Evolutionary conservation across 1,140 invertebrate species (phyloP).

Genomic region (Himalopsyche phryganea): DNA sequence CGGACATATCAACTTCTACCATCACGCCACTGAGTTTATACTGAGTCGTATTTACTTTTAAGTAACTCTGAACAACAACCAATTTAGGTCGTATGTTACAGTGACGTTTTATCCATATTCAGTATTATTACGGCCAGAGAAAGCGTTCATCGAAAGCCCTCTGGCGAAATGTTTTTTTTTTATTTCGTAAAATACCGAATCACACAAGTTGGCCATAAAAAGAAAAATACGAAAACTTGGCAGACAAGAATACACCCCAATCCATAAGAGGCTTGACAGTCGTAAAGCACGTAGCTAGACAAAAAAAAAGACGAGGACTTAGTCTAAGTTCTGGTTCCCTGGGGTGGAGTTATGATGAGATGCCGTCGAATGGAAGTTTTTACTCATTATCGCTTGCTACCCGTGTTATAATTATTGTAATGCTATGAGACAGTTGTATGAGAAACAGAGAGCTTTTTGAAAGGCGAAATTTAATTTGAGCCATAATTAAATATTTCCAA

Average conservation of each 20-base stretch:
- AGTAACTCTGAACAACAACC: neutral
- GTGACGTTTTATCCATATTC: conserved; percentile 22
- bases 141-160: conserved; percentile 16
- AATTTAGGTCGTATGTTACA: conserved; percentile 4
- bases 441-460: too few relatives aligned
- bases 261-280: conserved; percentile 16
- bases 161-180: conserved; percentile 15
- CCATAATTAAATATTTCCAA: too few relatives aligned
- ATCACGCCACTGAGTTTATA: too few relatives aligned
- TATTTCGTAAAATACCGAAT: conserved; percentile 22
- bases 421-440: neutral
- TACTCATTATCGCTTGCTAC: conserved; percentile 16
- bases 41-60: too few relatives aligned
- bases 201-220: conserved; percentile 30
- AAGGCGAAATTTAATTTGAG: too few relatives aligned
- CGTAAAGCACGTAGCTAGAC: conserved; percentile 18
- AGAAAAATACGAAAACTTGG: conserved; percentile 32
- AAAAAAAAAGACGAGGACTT: conserved; percentile 20
- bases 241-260: conserved; percentile 26
- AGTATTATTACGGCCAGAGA: conserved; percentile 25
- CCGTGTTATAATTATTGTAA: conserved; percentile 22
- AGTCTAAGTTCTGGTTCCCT: conserved; percentile 3
- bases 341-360: neutral
- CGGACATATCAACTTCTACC: too few relatives aligned
- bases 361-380: conserved; percentile 8